Percentiles rank a stretch among this genome's conserved stretches.
These are phyloP conservation scores for Cabera pusaria DNA, from an alignment of 2,888 invertebrate genomes.

Conservation along the genomic window DNA sequence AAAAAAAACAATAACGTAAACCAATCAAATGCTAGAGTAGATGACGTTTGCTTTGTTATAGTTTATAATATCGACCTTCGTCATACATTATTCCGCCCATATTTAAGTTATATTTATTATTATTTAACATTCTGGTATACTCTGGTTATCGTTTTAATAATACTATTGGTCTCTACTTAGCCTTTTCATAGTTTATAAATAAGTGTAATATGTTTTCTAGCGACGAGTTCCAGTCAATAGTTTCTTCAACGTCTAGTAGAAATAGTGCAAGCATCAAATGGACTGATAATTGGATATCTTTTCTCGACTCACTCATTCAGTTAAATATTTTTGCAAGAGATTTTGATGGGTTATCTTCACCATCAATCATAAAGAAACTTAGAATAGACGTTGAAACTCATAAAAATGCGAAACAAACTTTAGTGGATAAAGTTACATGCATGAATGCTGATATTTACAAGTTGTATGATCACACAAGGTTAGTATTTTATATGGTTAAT, in stretches of 20 bases:
- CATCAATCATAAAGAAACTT: conserved; percentile 35
- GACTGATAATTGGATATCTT: conserved; percentile 41
- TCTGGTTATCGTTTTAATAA: too few relatives aligned
- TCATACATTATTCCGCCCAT: too few relatives aligned
- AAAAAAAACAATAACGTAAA: too few relatives aligned
- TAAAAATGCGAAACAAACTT: conserved; percentile 4
- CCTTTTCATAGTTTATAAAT: too few relatives aligned
- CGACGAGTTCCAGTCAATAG: conserved; percentile 40
- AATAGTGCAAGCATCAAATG: conserved; percentile 38
- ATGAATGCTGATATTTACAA: conserved; percentile 30
- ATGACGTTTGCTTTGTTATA: too few relatives aligned
- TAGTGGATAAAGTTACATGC: conserved; percentile 17
- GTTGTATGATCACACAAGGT: conserved; percentile 33
- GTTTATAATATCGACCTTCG: too few relatives aligned
- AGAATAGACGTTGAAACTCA: conserved; percentile 36
- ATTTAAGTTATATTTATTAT: too few relatives aligned
- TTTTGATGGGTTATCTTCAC: conserved; percentile 36
- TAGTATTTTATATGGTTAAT: too few relatives aligned
- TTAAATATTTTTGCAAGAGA: conserved; percentile 36
- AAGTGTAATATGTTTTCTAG: conserved; percentile 30
- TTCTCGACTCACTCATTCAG: conserved; percentile 44
- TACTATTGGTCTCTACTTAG: too few relatives aligned
- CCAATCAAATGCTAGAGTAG: too few relatives aligned
- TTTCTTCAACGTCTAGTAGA: conserved; percentile 30
- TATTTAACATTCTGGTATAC: too few relatives aligned